Conservation (phyloP, 2,113 vertebrate species). For the Macquaria australasica region DNA sequence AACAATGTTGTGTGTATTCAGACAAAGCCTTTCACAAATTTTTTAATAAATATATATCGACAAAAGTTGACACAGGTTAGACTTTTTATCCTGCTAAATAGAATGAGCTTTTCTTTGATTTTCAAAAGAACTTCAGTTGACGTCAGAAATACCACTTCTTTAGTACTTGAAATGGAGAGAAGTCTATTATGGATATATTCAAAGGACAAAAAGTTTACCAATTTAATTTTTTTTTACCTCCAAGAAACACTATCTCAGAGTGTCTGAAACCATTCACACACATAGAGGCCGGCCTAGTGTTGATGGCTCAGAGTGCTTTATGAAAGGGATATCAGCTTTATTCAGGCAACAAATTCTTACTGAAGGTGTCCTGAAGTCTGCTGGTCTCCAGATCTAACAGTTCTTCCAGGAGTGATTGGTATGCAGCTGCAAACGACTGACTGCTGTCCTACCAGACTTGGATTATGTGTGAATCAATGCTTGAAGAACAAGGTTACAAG, state of each 20-base stretch:
- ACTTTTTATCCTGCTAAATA: not conserved
- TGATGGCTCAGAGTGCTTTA: conserved; percentile 31
- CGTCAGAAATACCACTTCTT: not conserved
- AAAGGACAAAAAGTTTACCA: not conserved
- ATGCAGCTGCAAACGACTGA: conserved; percentile 47
- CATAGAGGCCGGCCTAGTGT: not conserved
- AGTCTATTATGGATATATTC: not conserved
- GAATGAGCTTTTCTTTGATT: not conserved
- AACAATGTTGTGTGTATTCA: not conserved
- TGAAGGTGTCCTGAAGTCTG: conserved; percentile 25
- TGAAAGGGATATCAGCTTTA: conserved; percentile 37
- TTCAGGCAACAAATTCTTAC: conserved; percentile 30
- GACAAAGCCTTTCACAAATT: not conserved
- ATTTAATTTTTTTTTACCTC: conserved; percentile 5
- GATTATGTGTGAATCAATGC: conserved; percentile 66
- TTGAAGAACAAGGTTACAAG: conserved; percentile 59
- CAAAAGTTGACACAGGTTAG: not conserved
- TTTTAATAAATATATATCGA: not conserved
- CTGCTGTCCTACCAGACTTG: conserved; percentile 52
- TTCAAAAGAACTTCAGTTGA: conserved; percentile 1
- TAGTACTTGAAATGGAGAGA: not conserved
- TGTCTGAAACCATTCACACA: conserved; percentile 8
- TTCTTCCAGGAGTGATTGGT: conserved; percentile 46
- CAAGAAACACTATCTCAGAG: conserved; percentile 5
- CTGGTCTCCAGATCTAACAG: conserved; percentile 44